Base-by-base conservation (phyloP, 2,797 vertebrate species). In the Acridotheres tristis region DNA sequence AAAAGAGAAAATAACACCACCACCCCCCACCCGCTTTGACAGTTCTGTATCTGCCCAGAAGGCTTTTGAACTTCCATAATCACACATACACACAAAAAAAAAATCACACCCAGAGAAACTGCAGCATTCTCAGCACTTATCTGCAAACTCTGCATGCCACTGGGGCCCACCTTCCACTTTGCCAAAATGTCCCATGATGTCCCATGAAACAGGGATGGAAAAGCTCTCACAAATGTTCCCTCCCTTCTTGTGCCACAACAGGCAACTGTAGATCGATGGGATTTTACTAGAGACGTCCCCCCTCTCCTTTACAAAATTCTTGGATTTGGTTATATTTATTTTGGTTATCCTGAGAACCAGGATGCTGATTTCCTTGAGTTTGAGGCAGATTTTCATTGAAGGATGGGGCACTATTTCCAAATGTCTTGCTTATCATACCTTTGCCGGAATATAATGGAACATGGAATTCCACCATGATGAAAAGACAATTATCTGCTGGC, bases 101-200 rank as follows among this genome's bases (percentile, higher is more conserved):
- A 82, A 79, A 5, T 26, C 43, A 29, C 45, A 48, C 13, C 18
- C 1, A 21, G 13, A 72, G 54, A 29, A 68, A 34, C 14, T 54
- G 16, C 34, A 85, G 21, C 3, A 0, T 18, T n/a, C 36, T 86
- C 36, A 32, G 47, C 4, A 65, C 1, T 1, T 16, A 66, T 47
- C 5, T 58, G 20, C 16, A 62, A 69, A 40, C 23, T 12, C 32
- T 20, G 5, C 10, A 7, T 17, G 11, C 3, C 48, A 10, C 0
- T 54, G 59, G 9, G 23, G 16, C 25, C 21, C 13, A 40, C 15
- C 18, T 61, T 75, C 11, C 20, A 23, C 26, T 20, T 22, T 48
- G 71, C 29, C 55, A 80, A 66, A 83, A 69, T 19, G 2, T 7
- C 23, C 42, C 51, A 11, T 50, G 13, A 43, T n/a, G 19, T 57